These are phyloP conservation scores for Styela clava DNA, from an alignment of 23 tunicate genomes.

Conservation along the genomic window DNA sequence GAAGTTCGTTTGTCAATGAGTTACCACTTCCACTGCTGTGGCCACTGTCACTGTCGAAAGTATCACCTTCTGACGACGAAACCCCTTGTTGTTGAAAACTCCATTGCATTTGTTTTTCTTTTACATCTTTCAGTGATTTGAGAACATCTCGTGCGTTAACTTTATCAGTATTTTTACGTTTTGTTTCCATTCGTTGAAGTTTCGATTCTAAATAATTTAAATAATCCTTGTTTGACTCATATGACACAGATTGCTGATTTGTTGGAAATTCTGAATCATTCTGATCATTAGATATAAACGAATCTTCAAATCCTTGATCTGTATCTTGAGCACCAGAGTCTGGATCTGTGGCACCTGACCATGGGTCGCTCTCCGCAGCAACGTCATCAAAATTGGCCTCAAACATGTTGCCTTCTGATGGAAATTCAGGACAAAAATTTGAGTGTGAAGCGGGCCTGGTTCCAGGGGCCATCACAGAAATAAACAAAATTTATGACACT, in stretches of 20 bases:
- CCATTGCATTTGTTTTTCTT: constrained; percentile 28
- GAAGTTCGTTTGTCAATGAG: constrained; percentile 17
- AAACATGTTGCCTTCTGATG: background rate
- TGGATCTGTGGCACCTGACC: background rate
- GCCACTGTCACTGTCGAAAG: constrained; percentile 17
- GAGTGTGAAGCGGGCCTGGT: constrained; percentile 2
- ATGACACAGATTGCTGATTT: background rate
- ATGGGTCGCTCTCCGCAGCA: background rate
- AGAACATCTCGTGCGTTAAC: constrained; percentile 13
- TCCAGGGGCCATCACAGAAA: constrained; percentile 30
- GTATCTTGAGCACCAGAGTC: background rate
- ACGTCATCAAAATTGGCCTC: constrained; percentile 5
- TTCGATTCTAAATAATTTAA: constrained; percentile 23
- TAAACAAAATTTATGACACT: no score
- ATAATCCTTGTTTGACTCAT: constrained; percentile 22
- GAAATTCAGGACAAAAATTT: background rate
- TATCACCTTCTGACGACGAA: constrained; percentile 14
- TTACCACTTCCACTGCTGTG: constrained; percentile 10
- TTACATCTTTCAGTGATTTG: constrained; percentile 10
- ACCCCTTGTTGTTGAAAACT: constrained; percentile 15
- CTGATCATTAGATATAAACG: background rate
- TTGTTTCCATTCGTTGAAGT: constrained; percentile 18
- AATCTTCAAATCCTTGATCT: constrained; percentile 20
- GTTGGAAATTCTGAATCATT: background rate
- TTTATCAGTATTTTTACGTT: background rate